Percentiles rank a stretch among this genome's conserved stretches.
Evolutionary conservation across 2,888 invertebrate genomes (phyloP).

Genomic region (Drosophila colorata): DNA sequence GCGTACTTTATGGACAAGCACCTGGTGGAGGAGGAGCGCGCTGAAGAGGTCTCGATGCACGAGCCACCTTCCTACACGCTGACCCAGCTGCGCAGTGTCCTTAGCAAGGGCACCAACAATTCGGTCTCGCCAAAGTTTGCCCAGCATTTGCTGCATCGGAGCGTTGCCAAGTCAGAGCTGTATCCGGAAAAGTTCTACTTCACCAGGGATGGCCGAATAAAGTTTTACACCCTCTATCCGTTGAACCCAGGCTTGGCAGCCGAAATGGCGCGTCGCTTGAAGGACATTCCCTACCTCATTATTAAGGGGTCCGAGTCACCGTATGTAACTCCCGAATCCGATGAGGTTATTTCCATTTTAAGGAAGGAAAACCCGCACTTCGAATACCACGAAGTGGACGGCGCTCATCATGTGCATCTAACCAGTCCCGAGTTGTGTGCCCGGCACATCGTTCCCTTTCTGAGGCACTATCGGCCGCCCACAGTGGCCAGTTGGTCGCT

Average conservation of each 20-base stretch:
- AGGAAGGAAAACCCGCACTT: constrained; percentile 87
- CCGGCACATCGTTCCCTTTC: constrained; percentile 83
- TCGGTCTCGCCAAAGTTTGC: constrained; percentile 87
- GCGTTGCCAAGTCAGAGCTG: constrained; percentile 86
- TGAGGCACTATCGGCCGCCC: constrained; percentile 54
- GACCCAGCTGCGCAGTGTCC: constrained; percentile 87
- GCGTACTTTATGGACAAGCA: constrained; percentile 81
- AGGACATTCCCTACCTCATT: constrained; percentile 87
- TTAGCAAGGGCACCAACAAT: constrained; percentile 86
- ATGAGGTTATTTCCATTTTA: constrained; percentile 87
- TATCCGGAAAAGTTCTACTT: constrained; percentile 87
- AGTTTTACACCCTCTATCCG: constrained; percentile 45
- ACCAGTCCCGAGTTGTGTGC: constrained; percentile 87
- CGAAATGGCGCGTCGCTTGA: constrained; percentile 85
- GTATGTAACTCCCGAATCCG: constrained; percentile 85
- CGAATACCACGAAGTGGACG: constrained; percentile 87
- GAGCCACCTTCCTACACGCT: constrained; percentile 88
- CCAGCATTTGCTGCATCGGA: constrained; percentile 86
- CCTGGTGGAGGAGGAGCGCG: constrained; percentile 83
- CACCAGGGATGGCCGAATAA: constrained; percentile 69
- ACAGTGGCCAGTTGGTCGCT: constrained; percentile 46
- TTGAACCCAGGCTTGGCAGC: constrained; percentile 85
- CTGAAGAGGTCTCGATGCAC: constrained; percentile 29
- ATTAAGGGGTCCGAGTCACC: constrained; percentile 87
- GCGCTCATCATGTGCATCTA: constrained; percentile 91